Base-by-base conservation (phyloP, 2,113 vertebrate species). In the Alligator sinensis region DNA sequence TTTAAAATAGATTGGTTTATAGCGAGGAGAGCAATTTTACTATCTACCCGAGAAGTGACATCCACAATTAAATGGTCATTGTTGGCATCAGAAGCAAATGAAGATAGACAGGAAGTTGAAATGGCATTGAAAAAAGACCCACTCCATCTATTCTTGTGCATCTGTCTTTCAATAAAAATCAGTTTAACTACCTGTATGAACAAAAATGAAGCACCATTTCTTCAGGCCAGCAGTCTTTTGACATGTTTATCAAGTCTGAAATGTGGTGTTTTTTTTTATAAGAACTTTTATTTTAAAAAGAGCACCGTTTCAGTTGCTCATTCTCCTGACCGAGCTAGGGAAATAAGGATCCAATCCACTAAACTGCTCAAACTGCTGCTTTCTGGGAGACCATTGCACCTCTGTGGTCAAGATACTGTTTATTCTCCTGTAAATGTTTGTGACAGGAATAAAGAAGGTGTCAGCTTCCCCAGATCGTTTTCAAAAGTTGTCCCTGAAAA, bases 231-330 rank as follows among this genome's bases (percentile, higher is more conserved):
- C 28, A 5, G 60, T 57, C 22, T 25, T 5, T 30, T 11, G 4
- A 70, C 7, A 81, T 1, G n/a, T 9, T 34, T 3, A 16, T n/a
- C 64, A 9, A 47, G 47, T 68, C 1, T 15, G 72, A 55, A 55
- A 60, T 24, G 34, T 1, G 3, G 1, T 25, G 47, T 47, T 47
- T 47, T 68, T 30, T 1, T 0, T 4, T 21, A 85, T 62, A n/a
- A 24, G 0, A 5, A 28, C 59, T 4, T 61, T 11, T 5, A 16
- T 5, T 77, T 19, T 68, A 30, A 25, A 58, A 54, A 24, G 68
- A 61, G 34, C 54, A 61, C 18, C 60, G 6, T 25, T 75, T 47
- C 74, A 25, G 21, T 17, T 22, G 5, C 58, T 38, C 22, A 3
- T 27, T 38, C 17, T 5, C 81, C 21, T 30, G 24, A 47, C 11